Evolutionary conservation across 2,113 vertebrate species (phyloP).

Genomic region (Megaceryle maxima): DNA sequence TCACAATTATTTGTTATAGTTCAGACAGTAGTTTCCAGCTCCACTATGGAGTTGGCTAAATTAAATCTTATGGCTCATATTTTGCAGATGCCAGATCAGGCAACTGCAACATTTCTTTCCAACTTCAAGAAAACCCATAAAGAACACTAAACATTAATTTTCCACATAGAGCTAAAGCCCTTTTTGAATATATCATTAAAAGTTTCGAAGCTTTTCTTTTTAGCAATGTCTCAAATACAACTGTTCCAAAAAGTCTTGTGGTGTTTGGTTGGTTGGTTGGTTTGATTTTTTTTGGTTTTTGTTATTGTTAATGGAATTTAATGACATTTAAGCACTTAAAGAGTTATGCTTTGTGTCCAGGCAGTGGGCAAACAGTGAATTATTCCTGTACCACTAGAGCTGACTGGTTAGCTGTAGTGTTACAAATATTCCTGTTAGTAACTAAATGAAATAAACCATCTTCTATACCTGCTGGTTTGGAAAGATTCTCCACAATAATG

Average conservation of each 20-base stretch:
- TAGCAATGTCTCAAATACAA: background rate
- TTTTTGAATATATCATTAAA: background rate
- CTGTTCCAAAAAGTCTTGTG: background rate
- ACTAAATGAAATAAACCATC: background rate
- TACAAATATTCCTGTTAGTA: background rate
- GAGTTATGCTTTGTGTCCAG: background rate
- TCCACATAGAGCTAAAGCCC: background rate
- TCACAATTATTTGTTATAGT: background rate
- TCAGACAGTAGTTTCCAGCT: background rate
- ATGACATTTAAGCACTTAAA: background rate
- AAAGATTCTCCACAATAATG: background rate
- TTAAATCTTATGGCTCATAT: background rate
- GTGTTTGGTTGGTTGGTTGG: background rate
- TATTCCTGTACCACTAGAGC: background rate
- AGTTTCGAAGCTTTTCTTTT: background rate
- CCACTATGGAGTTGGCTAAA: background rate
- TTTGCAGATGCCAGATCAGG: background rate
- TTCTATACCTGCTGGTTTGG: background rate
- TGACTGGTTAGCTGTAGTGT: background rate
- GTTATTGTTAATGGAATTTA: background rate
- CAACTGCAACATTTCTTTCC: background rate
- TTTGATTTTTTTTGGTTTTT: background rate
- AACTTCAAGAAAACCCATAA: background rate
- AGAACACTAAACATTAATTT: background rate
- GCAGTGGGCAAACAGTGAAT: background rate